Base-by-base conservation (phyloP, 1,140 invertebrate species). In the Bilobella aurantiaca region DNA sequence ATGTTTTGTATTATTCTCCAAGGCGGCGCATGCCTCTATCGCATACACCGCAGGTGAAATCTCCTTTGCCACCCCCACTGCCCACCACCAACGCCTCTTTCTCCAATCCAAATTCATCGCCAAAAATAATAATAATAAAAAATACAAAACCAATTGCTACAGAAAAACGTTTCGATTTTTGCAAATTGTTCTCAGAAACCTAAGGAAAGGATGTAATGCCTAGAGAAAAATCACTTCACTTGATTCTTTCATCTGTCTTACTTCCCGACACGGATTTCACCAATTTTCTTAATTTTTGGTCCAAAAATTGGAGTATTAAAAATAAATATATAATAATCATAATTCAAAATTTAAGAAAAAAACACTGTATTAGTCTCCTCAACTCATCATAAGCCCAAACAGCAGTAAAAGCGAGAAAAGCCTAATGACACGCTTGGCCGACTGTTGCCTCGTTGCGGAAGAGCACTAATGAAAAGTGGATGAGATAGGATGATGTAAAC, bases 1-100 rank as follows among this genome's bases (percentile, higher is more conserved):
- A 53, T 53, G 49, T 53, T 53, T 53, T 53, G 49, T 8, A 53
- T 53, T 23, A 53, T 53, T 53, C 49, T 53, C 34, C 34, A 42
- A 42, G 8, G 49, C 14, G 25, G 49, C 49, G 49, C 49, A 53
- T 53, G 49, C 14, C 8, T 53, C n/a, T n/a, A n/a, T 53, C 14
- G 5, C 12, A 18, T 23, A 18, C 23, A 12, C 25, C 49, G 49
- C 49, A 53, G 49, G 49, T 53, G 49, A 53, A 53, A 53, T 53
- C 37, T 42, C 37, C 37, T n/a, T 12, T n/a, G 12, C 49, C 49
- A 53, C 49, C 49, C 49, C 49, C 49, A 53, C 12, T 5, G 25
- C 49, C 34, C 34, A 12, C 34, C 8, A 42, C 34, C 34, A 42
- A 42, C 34, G n/a, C 34, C 8, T 8, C 8, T 8, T 12, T 42